Conservation (phyloP, 64 coral and sea anemone species). For the Dendrophyllia cribrosa region DNA sequence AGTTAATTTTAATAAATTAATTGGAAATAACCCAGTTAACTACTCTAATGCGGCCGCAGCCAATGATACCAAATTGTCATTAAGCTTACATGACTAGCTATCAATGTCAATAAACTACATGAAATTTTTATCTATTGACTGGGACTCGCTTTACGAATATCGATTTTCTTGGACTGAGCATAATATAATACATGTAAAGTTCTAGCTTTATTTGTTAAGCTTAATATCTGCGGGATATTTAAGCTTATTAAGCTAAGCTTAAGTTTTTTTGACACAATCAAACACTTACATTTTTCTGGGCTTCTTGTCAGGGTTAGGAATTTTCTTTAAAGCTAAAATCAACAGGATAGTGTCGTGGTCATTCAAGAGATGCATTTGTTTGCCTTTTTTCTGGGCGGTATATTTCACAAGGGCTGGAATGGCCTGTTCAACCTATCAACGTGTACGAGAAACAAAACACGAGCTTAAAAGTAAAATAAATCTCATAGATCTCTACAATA, state of each 20-base stretch:
- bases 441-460: background rate
- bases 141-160: too few species aligned
- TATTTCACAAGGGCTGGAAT: conserved; percentile 83
- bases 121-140: too few species aligned
- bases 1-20: too few species aligned
- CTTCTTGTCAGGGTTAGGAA: conserved; percentile 89
- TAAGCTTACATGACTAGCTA: too few species aligned
- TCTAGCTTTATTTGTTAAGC: background rate
- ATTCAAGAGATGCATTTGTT: conserved; percentile 68
- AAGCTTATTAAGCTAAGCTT: background rate
- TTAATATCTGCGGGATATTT: background rate
- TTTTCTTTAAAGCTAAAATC: conserved; percentile 87
- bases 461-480: background rate
- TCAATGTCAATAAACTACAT: too few species aligned
- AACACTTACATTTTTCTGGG: conserved; percentile 89
- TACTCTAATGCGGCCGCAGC: too few species aligned
- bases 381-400: conserved; percentile 55
- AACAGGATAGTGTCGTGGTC: conserved; percentile 77
- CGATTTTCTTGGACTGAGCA: too few species aligned
- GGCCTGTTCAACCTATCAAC: conserved; percentile 68
- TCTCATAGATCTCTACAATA: background rate
- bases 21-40: too few species aligned
- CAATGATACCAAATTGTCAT: too few species aligned
- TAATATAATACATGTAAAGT: too few species aligned
- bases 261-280: background rate